Evolutionary conservation across 2,113 vertebrate species (phyloP), one percentile per base, ranked within the genome.

Genomic region (Aspiorhynchus laticeps): DNA sequence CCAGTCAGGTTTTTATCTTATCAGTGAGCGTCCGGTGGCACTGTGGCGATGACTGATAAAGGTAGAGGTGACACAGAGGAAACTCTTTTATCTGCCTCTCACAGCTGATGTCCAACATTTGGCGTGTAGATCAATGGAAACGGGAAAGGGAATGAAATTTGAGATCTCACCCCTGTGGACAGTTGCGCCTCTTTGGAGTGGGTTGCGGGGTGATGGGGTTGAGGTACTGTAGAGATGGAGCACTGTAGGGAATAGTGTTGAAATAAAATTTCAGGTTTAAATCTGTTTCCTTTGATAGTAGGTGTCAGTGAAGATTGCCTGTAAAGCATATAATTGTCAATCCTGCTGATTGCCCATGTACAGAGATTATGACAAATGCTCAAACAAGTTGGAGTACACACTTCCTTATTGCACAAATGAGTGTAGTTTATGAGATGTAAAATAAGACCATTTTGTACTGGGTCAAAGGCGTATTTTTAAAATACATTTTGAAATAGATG

Each of bases 11-110:
- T 19, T 48, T 92, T 88, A 92, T 93, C 92, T 94, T 91, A 93
- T 94, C 78, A 61, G 1, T 31, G 79, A 92, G 89, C 79, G 84
- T 90, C 88, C 56, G 89, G 90, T 90, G 89, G 87, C 86, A 86
- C 86, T 78, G 28, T 61, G 63, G 86, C 46, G 92, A 93, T 93
- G 93, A 94, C 92, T 91, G 94, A 94, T 95, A 93, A 61, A 90
- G 87, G 67, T 87, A 87, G 91, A 92, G 94, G 93, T 93, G 93
- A 94, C 92, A 67, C 80, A 15, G 84, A 59, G 46, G 74, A 67
- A 87, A 56, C 2, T 48, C 53, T 21, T 90, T 94, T 92, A 94
- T 95, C 92, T 81, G 90, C 33, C 76, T 84, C 84, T 88, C 90
- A 79, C 93, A 93, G 93, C 86, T 89, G 91, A 90, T n/a, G 46